Conservation (phyloP, 2,888 invertebrate genomes). For the Sinopyrophorus schimmeli region DNA sequence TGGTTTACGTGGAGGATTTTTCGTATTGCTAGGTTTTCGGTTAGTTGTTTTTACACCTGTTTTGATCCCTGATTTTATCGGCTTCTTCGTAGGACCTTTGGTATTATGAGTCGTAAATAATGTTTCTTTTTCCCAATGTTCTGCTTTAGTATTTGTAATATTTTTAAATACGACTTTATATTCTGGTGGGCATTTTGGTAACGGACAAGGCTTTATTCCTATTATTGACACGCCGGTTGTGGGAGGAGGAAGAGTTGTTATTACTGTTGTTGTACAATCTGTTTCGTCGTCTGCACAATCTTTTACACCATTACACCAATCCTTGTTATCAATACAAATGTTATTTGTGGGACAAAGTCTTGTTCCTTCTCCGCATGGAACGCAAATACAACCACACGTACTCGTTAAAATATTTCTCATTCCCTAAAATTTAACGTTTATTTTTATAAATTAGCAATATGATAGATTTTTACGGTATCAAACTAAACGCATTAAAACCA, state of each 20-base stretch:
- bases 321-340: conserved; percentile 67
- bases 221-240: conserved; percentile 32
- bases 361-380: conserved; percentile 69
- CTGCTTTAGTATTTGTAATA: too few relatives aligned
- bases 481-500: too few relatives aligned
- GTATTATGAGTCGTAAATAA: too few relatives aligned
- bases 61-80: too few relatives aligned
- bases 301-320: conserved; percentile 81
- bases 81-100: too few relatives aligned
- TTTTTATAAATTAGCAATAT: too few relatives aligned
- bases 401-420: conserved; percentile 63
- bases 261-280: conserved; percentile 56
- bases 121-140: too few relatives aligned
- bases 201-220: conserved; percentile 49
- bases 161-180: conserved; percentile 54
- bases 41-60: too few relatives aligned
- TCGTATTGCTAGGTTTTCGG: too few relatives aligned
- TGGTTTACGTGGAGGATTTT: too few relatives aligned
- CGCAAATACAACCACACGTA: conserved; percentile 73
- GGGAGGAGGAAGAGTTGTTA: too few relatives aligned
- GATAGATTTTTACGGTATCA: too few relatives aligned
- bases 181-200: conserved; percentile 57
- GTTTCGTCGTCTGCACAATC: conserved; percentile 85
- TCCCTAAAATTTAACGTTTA: conserved; percentile 55
- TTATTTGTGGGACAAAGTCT: conserved; percentile 74